Conservation (phyloP, 1,140 invertebrate species). For the Zaprionus kolodkinae region DNA sequence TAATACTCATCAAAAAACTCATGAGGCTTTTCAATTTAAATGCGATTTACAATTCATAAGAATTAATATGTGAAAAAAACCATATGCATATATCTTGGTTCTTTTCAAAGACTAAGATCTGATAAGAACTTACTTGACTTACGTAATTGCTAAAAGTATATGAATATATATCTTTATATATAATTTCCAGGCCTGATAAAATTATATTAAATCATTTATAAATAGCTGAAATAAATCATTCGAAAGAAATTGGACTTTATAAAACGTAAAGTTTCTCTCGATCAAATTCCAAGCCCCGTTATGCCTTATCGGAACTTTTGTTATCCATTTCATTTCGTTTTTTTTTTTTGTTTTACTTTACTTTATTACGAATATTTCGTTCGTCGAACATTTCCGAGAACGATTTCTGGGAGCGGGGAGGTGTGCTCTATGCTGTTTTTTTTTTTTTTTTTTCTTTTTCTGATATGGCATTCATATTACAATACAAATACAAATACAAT, state of each 20-base stretch:
- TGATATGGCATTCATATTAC: constrained; percentile 44
- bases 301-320: constrained; percentile 4
- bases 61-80: too few species aligned
- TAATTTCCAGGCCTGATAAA: neutral
- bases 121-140: neutral
- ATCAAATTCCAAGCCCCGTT: neutral
- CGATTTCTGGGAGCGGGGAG: neutral
- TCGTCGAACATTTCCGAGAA: constrained; percentile 15
- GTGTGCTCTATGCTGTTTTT: constrained; percentile 2
- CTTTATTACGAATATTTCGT: constrained; percentile 42
- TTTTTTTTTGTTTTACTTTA: constrained; percentile 33
- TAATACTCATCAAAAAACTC: too few species aligned
- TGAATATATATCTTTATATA: neutral
- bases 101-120: neutral
- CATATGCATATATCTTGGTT: too few species aligned
- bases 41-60: too few species aligned
- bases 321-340: constrained; percentile 10
- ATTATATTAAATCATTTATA: neutral
- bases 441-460: neutral
- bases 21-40: too few species aligned
- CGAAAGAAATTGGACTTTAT: neutral
- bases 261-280: neutral
- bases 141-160: too few species aligned
- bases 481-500: constrained; percentile 48
- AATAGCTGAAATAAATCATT: neutral